These are phyloP conservation scores for Macrosteles quadrilineatus DNA, from an alignment of 1,140 invertebrate genomes.

Conservation along the genomic window DNA sequence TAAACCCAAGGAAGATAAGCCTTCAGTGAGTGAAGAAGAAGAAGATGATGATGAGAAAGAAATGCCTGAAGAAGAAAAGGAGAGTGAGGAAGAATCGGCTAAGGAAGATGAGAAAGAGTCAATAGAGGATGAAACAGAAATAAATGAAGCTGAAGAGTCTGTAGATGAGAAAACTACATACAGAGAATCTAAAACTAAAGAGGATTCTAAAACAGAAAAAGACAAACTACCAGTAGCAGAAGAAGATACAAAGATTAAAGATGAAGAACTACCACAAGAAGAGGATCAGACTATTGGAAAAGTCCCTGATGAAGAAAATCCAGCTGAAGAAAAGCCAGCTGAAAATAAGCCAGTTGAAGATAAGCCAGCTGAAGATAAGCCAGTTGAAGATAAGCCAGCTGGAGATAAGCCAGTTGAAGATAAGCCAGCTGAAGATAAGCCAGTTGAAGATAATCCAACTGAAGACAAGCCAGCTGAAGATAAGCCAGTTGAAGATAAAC, in stretches of 20 bases:
- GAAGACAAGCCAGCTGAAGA: no score
- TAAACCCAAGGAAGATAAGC: conserved; percentile 3
- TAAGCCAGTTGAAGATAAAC: no score
- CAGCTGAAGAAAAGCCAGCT: neutral
- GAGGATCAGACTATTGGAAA: neutral
- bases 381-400: no score
- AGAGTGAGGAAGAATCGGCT: neutral
- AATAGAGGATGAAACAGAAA: neutral
- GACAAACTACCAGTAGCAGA: neutral
- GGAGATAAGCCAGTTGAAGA: no score
- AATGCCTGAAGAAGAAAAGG: neutral
- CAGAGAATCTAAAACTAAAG: neutral
- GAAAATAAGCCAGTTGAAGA: conserved; percentile 2
- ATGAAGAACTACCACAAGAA: neutral
- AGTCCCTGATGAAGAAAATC: neutral
- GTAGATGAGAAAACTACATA: neutral
- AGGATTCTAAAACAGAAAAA: neutral
- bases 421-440: no score
- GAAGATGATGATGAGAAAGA: neutral
- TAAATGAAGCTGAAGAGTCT: neutral
- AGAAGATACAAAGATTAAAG: neutral
- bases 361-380: no score
- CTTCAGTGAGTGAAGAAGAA: neutral
- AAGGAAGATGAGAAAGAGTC: neutral
- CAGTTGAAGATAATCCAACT: no score